Conservation (phyloP, 2,797 vertebrate species). For the Pseudomugil gertrudae region DNA sequence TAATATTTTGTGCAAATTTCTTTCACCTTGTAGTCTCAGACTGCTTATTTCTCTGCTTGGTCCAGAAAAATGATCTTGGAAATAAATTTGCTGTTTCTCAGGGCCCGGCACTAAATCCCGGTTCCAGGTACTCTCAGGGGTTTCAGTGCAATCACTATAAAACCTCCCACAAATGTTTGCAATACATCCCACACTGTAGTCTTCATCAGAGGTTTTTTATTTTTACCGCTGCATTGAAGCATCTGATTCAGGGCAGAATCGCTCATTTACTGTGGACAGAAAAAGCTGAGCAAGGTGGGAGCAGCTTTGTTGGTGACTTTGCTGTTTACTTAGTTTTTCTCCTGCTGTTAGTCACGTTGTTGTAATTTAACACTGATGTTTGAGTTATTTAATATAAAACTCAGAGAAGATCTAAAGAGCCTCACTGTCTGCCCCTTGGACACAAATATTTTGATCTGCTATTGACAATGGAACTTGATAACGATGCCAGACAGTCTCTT, state of each 20-base stretch:
- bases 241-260: not conserved
- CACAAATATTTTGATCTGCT: not conserved
- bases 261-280: not conserved
- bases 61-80: not conserved
- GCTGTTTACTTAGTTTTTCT: too few relatives aligned
- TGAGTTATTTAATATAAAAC: not conserved
- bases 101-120: conserved; percentile 11
- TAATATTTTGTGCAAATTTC: too few relatives aligned
- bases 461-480: too few relatives aligned
- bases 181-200: conserved; percentile 22
- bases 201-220: conserved; percentile 7
- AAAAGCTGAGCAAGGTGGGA: not conserved
- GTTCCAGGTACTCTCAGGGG: conserved; percentile 5
- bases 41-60: not conserved
- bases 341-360: not conserved
- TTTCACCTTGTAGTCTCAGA: too few relatives aligned
- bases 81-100: not conserved
- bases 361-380: not conserved
- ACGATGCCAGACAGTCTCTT: too few relatives aligned
- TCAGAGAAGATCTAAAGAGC: not conserved
- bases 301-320: not conserved
- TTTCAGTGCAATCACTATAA: conserved; percentile 21
- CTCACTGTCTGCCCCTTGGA: not conserved
- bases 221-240: conserved; percentile 8
- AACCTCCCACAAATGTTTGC: conserved; percentile 33